These are phyloP conservation scores for Danionella cerebrum DNA, from an alignment of 2,113 vertebrate species.

Conservation along the genomic window DNA sequence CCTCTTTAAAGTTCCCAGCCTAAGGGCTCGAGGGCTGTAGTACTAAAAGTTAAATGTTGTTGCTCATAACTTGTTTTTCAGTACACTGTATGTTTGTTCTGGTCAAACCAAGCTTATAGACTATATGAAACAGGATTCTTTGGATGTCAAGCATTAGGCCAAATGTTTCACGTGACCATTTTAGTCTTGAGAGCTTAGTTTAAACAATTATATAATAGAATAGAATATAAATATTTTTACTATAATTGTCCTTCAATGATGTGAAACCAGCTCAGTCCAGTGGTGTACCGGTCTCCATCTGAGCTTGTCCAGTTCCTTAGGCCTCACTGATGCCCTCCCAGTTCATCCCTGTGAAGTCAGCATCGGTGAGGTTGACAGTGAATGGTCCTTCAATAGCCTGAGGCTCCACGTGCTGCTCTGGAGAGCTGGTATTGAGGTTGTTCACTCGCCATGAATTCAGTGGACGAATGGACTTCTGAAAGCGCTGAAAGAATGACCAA, in stretches of 20 bases:
- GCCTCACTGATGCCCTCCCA: slow-evolving; percentile 43
- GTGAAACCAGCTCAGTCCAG: background rate
- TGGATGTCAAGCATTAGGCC: background rate
- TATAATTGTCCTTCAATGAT: background rate
- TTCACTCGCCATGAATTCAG: slow-evolving; percentile 68
- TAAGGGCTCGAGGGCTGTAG: too few species aligned
- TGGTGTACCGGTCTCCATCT: background rate
- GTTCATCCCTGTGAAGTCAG: slow-evolving; percentile 57
- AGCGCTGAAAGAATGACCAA: slow-evolving; percentile 56
- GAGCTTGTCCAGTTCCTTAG: slow-evolving; percentile 30
- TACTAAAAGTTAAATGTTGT: too few species aligned
- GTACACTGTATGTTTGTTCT: too few species aligned
- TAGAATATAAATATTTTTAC: too few species aligned
- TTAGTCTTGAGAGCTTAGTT: background rate
- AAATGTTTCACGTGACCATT: background rate
- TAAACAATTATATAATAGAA: too few species aligned
- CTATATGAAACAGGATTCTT: background rate
- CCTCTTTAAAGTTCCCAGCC: too few species aligned
- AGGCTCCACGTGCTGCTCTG: background rate
- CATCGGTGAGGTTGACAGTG: slow-evolving; percentile 65
- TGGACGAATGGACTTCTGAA: slow-evolving; percentile 67
- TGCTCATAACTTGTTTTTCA: too few species aligned
- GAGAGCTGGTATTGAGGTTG: slow-evolving; percentile 40
- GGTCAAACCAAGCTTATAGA: too few species aligned
- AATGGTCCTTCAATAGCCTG: slow-evolving; percentile 57